Evolutionary conservation across 1,140 invertebrate species (phyloP).

Genomic region (Lordiphosa clarofinis): DNA sequence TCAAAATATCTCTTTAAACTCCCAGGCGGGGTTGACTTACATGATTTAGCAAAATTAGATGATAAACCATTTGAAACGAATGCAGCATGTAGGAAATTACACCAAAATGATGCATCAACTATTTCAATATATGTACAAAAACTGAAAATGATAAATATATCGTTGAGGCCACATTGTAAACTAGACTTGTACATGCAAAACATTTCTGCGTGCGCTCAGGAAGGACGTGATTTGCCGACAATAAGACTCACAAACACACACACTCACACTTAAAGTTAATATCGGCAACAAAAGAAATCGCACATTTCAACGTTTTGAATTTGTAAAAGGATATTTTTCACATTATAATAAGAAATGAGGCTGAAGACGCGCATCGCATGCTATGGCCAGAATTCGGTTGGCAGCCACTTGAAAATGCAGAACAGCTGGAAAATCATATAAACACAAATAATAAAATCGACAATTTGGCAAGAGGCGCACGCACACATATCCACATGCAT

Average conservation of each 20-base stretch:
- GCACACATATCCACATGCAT: constrained; percentile 39
- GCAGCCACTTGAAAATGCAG: constrained; percentile 72
- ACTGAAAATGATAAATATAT: constrained; percentile 51
- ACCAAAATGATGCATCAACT: constrained; percentile 55
- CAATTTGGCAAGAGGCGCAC: constrained; percentile 75
- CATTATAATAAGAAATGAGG: constrained; percentile 78
- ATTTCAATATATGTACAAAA: constrained; percentile 37
- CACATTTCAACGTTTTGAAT: constrained; percentile 73
- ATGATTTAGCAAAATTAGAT: too few species aligned
- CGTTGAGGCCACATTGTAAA: constrained; percentile 11
- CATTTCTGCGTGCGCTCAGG: constrained; percentile 26
- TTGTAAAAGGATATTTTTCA: constrained; percentile 76
- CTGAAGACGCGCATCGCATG: constrained; percentile 68
- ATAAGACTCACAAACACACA: constrained; percentile 41
- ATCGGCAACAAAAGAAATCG: constrained; percentile 68
- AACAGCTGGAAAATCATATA: constrained; percentile 79
- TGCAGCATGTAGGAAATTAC: constrained; percentile 48
- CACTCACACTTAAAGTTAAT: constrained; percentile 31
- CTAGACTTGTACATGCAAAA: constrained; percentile 27
- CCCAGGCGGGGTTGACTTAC: too few species aligned
- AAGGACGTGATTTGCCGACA: constrained; percentile 46
- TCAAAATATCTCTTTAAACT: too few species aligned
- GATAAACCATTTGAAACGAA: constrained; percentile 4
- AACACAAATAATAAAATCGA: constrained; percentile 79
- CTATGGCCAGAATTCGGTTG: constrained; percentile 15